These are phyloP conservation scores for Acanthopagrus latus DNA, from an alignment of 2,797 vertebrate genomes.

Conservation along the genomic window DNA sequence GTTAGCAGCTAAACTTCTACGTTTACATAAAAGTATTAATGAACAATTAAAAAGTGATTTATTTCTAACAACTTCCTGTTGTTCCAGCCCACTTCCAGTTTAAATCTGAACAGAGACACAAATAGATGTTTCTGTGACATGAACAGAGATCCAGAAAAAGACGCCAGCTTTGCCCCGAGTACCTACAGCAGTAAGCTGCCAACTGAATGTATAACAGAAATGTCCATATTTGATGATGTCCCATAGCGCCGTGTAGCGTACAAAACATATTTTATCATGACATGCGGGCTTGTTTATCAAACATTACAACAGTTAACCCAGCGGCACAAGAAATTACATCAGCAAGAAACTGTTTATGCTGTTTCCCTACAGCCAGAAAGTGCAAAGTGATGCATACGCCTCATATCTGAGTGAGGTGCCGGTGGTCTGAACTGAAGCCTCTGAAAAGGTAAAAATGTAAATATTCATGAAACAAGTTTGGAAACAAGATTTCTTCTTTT, in stretches of 20 bases:
- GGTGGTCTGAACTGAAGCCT: constrained; percentile 15
- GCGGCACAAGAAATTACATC: constrained; percentile 40
- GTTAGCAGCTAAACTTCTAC: not conserved
- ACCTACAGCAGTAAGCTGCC: too few species aligned
- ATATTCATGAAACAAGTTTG: constrained; percentile 23
- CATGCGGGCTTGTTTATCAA: constrained; percentile 12
- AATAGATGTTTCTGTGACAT: not conserved
- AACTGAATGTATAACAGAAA: not conserved
- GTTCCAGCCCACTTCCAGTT: not conserved
- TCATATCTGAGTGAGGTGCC: constrained; percentile 1
- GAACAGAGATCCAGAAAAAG: not conserved
- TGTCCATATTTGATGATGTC: not conserved
- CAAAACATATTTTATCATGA: not conserved
- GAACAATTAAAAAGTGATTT: not conserved
- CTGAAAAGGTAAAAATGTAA: constrained; percentile 3
- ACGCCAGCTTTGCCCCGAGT: not conserved
- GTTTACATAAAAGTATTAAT: not conserved
- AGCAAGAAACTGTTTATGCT: constrained; percentile 26
- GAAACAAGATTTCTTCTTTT: constrained; percentile 1
- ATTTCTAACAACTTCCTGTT: not conserved
- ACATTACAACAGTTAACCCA: constrained; percentile 24
- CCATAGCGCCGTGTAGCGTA: not conserved
- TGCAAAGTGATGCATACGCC: constrained; percentile 18
- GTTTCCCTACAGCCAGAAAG: constrained; percentile 30
- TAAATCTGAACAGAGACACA: not conserved